Base-by-base conservation (phyloP, 2,113 vertebrate species). In the Mirza zaza region DNA sequence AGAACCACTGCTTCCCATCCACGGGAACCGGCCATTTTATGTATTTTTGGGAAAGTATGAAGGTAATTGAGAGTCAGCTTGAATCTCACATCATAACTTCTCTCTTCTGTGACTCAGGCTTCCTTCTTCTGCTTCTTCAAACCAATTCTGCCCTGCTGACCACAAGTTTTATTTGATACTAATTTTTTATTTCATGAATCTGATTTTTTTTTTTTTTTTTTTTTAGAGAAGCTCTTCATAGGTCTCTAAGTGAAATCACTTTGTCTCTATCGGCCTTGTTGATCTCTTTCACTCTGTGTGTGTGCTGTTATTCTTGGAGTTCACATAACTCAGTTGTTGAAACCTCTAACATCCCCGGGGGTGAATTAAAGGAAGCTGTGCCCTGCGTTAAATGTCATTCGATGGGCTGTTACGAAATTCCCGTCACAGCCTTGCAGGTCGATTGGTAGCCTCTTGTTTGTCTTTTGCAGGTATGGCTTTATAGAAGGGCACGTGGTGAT, bases 401-500 rank as follows among this genome's bases (percentile, higher is more conserved):
- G 5, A 15, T 8, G 61, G 87, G 5, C 2, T n/a, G 4, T 48
- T 73, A 68, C n/a, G 42, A 93, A 82, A 48, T 50, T 36, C n/a
- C 8, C 3, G 0, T 23, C 9, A 0, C 18, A 21, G 7, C 27
- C 50, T 18, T 5, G 11, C 25, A 61, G 25, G 36, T 50, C 36
- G 12, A 39, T 42, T 36, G 14, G n/a, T 94, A 50, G 92, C 23
- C 15, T 65, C 89, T 88, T 94, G 23, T n/a, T 88, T 57, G 93
- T 91, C 50, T 96, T 84, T 94, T 59, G 80, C 96, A 99, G 99
- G 96, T 98, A 99, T 0, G 99, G 99, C 89, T 99, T 99, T 65
- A 97, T 99, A 89, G 94, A 98, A 67, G 98, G 98, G 7, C 97
- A 96, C 34, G 9, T 97, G 48, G 98, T 98, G 92, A 99, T 99